phyloP scores from a whole-genome alignment of 2,113 vertebrate species.

The Orycteropus afer region DNA sequence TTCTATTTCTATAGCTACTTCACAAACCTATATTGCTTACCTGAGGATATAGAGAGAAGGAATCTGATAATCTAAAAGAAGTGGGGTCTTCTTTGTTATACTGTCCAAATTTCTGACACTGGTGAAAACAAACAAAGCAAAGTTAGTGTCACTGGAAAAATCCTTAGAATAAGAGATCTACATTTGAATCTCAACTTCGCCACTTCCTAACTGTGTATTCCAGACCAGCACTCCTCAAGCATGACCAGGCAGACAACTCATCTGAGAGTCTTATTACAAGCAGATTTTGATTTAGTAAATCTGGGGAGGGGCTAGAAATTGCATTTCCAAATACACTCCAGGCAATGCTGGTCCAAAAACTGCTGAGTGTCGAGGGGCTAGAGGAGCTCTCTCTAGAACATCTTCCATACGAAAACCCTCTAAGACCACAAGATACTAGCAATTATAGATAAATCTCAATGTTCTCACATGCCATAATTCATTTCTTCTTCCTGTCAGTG shows the following conservation, averaged over 20 bases:
- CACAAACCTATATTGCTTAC: constrained; percentile 82
- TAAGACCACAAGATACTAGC: background rate
- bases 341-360: background rate
- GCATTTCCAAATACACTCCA: background rate
- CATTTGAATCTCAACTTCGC: background rate
- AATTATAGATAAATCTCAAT: background rate
- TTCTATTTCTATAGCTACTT: background rate
- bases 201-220: background rate
- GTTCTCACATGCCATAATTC: background rate
- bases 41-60: constrained; percentile 98
- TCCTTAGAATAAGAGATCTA: background rate
- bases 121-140: constrained; percentile 50
- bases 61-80: constrained; percentile 96
- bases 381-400: fast-evolving
- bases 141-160: constrained; percentile 45
- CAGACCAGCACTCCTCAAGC: background rate
- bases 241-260: background rate
- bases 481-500: background rate
- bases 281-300: background rate
- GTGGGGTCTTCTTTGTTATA: constrained; percentile 97
- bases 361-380: background rate
- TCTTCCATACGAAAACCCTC: background rate
- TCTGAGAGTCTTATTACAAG: background rate
- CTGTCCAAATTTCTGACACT: constrained; percentile 99
- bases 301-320: background rate